A percentile compares a stretch with the other conserved stretches of the same genome.
Evolutionary conservation across 2,113 vertebrate genomes (phyloP).

Genomic region (Electrona antarctica): DNA sequence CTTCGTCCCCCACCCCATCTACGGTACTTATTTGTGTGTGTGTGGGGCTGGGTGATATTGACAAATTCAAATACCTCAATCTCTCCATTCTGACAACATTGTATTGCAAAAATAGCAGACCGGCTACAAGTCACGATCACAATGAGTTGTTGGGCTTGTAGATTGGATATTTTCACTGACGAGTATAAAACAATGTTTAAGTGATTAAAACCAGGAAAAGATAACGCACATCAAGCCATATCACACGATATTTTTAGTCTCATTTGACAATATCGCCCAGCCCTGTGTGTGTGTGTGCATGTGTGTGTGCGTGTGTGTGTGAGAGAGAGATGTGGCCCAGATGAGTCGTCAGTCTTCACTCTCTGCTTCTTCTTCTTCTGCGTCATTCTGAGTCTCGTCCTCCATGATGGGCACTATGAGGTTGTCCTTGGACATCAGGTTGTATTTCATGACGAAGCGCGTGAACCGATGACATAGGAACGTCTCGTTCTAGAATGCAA

Average conservation of each 20-base stretch:
- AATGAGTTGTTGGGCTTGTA: too few species aligned
- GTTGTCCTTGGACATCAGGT: constrained; percentile 99
- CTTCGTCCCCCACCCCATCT: background rate
- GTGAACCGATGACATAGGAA: constrained; percentile 99
- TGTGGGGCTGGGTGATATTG: background rate
- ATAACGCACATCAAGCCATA: too few species aligned
- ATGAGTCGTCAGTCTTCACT: background rate
- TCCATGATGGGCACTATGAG: constrained; percentile 99
- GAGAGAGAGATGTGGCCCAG: background rate
- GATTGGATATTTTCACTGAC: too few species aligned
- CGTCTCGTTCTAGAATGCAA: constrained; percentile 87
- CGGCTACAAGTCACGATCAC: too few species aligned
- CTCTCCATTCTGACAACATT: too few species aligned
- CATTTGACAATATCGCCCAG: too few species aligned
- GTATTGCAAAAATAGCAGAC: too few species aligned
- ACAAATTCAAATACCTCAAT: too few species aligned
- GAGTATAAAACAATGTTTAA: too few species aligned
- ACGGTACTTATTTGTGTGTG: background rate
- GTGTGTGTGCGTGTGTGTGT: background rate
- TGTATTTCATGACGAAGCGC: constrained; percentile 99
- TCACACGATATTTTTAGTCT: too few species aligned
- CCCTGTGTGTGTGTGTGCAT: background rate
- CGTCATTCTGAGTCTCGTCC: constrained; percentile 91
- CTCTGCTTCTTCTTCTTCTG: background rate
- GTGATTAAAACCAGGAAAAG: too few species aligned